Conservation (phyloP, 1,140 invertebrate genomes). For the Drosophila rhopaloa region DNA sequence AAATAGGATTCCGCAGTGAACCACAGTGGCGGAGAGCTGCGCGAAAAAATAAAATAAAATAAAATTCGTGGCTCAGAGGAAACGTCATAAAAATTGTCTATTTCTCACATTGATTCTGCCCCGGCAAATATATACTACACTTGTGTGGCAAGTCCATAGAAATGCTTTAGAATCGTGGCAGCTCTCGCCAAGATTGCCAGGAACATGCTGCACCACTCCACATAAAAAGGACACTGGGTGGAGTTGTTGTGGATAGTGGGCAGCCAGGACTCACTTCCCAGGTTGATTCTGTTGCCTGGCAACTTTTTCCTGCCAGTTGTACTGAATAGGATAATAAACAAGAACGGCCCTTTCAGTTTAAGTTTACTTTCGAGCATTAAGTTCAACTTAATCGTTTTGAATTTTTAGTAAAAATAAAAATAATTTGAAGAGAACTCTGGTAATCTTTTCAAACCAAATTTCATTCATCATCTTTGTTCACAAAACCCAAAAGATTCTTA, state of each 20-base stretch:
- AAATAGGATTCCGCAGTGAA: slow-evolving; percentile 53
- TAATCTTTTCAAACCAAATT: too few relatives aligned
- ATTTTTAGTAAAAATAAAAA: too few relatives aligned
- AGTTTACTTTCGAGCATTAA: neutral
- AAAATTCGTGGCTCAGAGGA: slow-evolving; percentile 30
- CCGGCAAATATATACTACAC: slow-evolving; percentile 16
- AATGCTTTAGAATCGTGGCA: slow-evolving; percentile 11
- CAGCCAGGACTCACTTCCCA: neutral
- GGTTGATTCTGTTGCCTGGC: slow-evolving; percentile 22
- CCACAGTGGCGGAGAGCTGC: slow-evolving; percentile 1
- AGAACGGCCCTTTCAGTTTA: neutral
- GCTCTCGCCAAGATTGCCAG: slow-evolving; percentile 24
- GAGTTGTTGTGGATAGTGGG: too few relatives aligned
- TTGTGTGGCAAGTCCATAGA: slow-evolving; percentile 1
- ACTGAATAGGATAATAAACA: neutral
- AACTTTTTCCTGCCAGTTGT: neutral
- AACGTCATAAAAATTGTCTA: slow-evolving; percentile 54
- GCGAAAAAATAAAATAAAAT: slow-evolving; percentile 11
- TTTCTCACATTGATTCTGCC: slow-evolving; percentile 33
- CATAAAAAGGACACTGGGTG: neutral
- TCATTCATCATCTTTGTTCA: too few relatives aligned
- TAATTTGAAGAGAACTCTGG: too few relatives aligned
- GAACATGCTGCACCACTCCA: slow-evolving; percentile 18
- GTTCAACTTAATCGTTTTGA: too few relatives aligned
- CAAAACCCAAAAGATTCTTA: too few relatives aligned